phyloP scores from a whole-genome alignment of 2,113 vertebrate genomes.

The Malurus alboscapulatus region DNA sequence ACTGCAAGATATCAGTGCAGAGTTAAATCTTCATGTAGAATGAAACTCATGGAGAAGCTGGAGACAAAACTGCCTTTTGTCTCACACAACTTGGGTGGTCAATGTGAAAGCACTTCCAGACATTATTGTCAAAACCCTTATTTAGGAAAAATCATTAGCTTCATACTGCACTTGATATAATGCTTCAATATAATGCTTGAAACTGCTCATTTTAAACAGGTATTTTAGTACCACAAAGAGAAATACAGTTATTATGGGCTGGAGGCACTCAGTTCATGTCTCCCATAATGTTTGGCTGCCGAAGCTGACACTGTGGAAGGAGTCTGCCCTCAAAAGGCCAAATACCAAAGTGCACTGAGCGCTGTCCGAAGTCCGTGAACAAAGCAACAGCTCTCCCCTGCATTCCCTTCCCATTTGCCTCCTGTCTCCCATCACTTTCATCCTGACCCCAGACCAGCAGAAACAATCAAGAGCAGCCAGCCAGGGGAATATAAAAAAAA shows the following conservation, averaged over 20 bases:
- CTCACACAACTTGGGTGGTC: background rate
- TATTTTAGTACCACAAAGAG: background rate
- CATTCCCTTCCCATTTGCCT: background rate
- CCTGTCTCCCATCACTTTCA: background rate
- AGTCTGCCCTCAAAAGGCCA: constrained; percentile 58
- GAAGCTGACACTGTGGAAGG: background rate
- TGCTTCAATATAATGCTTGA: background rate
- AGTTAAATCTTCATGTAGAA: background rate
- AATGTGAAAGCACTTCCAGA: background rate
- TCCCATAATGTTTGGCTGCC: background rate
- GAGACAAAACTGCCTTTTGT: background rate
- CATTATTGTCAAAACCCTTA: background rate
- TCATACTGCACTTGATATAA: background rate
- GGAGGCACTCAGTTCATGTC: background rate
- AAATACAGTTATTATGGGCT: background rate
- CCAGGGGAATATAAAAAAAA: background rate
- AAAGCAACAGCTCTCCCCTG: background rate
- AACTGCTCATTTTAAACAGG: background rate
- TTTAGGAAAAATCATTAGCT: background rate
- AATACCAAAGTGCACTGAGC: background rate
- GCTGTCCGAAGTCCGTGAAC: accelerated
- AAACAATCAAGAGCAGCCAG: background rate
- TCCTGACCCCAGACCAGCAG: background rate
- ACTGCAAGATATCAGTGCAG: background rate
- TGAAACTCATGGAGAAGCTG: background rate